These are phyloP conservation scores for Drosophila sordidula DNA, from an alignment of 2,888 invertebrate genomes.

Conservation along the genomic window DNA sequence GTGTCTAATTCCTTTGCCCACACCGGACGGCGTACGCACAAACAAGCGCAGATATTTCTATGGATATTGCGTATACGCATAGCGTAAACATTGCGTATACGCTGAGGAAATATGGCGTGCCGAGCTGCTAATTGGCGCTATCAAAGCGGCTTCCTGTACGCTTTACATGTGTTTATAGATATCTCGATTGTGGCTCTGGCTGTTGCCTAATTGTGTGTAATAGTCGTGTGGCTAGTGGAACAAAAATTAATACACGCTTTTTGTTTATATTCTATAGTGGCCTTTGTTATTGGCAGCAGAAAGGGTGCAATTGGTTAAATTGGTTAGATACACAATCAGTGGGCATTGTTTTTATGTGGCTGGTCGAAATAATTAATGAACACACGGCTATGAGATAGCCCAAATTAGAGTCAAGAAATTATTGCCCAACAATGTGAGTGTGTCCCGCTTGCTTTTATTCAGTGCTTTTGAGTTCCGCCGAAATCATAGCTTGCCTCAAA, in stretches of 20 bases:
- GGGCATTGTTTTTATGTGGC: conserved; percentile 12
- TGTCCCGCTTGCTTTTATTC: not conserved
- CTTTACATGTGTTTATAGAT: conserved; percentile 74
- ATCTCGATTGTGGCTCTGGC: conserved; percentile 35
- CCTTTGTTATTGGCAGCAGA: not conserved
- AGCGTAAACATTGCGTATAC: conserved; percentile 35
- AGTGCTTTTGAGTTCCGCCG: no score
- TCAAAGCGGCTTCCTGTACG: conserved; percentile 72
- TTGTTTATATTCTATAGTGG: conserved; percentile 7
- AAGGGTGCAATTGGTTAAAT: conserved; percentile 41
- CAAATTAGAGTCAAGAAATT: not conserved
- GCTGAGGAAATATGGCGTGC: conserved; percentile 73
- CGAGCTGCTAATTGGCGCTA: conserved; percentile 79
- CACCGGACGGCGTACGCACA: conserved; percentile 17
- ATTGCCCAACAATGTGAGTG: not conserved
- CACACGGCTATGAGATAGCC: not conserved
- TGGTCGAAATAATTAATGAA: conserved; percentile 7
- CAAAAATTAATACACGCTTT: conserved; percentile 45
- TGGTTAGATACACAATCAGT: conserved; percentile 23
- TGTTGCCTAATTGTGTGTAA: conserved; percentile 62
- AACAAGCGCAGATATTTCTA: conserved; percentile 13
- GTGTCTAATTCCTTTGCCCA: conserved; percentile 61
- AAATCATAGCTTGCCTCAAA: conserved; percentile 14
- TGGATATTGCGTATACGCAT: conserved; percentile 21
- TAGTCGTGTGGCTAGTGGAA: conserved; percentile 21